These are phyloP conservation scores for Drosophila trapezifrons DNA, from an alignment of 1,140 invertebrate genomes.

Conservation along the genomic window DNA sequence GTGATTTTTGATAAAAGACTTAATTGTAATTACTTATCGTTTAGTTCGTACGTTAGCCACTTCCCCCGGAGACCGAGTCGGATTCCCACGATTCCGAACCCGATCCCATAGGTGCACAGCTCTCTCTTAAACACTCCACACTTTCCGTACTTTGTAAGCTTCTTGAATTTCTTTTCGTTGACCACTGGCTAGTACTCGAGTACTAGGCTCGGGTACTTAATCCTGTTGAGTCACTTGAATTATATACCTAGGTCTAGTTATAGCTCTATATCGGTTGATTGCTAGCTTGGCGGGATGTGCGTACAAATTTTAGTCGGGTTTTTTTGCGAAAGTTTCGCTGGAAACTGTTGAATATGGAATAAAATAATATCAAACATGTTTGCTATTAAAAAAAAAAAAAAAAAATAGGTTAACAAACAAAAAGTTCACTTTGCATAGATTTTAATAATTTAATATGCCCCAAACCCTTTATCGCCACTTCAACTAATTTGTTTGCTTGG, in stretches of 20 bases:
- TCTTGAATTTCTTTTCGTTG: slow-evolving; percentile 51
- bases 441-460: too few relatives aligned
- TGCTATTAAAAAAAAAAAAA: too few relatives aligned
- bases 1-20: slow-evolving; percentile 76
- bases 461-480: slow-evolving; percentile 8
- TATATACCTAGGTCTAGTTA: slow-evolving; percentile 10
- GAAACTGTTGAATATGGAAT: slow-evolving; percentile 34
- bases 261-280: slow-evolving; percentile 12
- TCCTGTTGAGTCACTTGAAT: slow-evolving; percentile 23
- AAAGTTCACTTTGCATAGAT: not conserved
- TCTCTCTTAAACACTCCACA: slow-evolving; percentile 16
- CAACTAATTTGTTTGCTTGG: slow-evolving; percentile 39
- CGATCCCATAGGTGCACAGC: slow-evolving; percentile 43
- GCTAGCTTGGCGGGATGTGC: slow-evolving; percentile 18
- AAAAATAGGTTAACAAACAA: not conserved
- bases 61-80: slow-evolving; percentile 21
- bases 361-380: slow-evolving; percentile 67
- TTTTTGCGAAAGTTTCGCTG: slow-evolving; percentile 29
- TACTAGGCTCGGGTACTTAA: slow-evolving; percentile 49
- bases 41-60: slow-evolving; percentile 64
- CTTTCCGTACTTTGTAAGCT: slow-evolving; percentile 41
- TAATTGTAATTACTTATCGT: slow-evolving; percentile 76
- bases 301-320: slow-evolving; percentile 41
- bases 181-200: slow-evolving; percentile 41
- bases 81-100: slow-evolving; percentile 7